A percentile compares a stretch with the other conserved stretches of the same genome.
phyloP scores from a whole-genome alignment of 35 echinoderm and acorn worm species.

The Apostichopus parvimensis region DNA sequence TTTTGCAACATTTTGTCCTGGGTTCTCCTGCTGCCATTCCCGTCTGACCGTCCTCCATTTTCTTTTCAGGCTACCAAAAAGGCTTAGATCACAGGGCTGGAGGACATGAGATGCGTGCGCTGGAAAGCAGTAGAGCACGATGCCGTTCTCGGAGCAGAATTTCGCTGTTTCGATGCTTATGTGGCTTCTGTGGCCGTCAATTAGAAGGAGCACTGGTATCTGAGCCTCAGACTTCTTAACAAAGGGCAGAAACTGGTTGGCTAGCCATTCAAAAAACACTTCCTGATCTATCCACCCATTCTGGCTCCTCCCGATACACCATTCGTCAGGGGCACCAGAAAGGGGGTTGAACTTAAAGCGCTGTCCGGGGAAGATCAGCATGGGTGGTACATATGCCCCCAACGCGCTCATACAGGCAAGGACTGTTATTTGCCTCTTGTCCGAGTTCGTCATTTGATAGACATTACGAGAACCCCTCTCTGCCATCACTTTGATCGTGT shows the following conservation, averaged over 20 bases:
- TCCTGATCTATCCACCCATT: slow-evolving; percentile 59
- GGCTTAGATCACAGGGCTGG: slow-evolving; percentile 16
- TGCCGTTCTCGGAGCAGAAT: slow-evolving; percentile 49
- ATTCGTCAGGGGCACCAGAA: slow-evolving; percentile 20
- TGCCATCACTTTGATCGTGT: slow-evolving; percentile 19
- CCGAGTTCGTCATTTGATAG: background rate
- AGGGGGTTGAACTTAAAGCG: slow-evolving; percentile 32
- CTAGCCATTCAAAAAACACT: slow-evolving; percentile 49
- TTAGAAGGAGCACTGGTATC: slow-evolving; percentile 47
- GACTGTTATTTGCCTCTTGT: slow-evolving; percentile 27
- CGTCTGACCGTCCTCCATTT: background rate
- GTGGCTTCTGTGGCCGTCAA: slow-evolving; percentile 49
- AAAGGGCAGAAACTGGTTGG: slow-evolving; percentile 45
- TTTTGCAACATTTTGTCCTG: too few relatives aligned
- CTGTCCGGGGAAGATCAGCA: slow-evolving; percentile 19
- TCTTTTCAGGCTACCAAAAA: background rate
- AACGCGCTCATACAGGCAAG: background rate
- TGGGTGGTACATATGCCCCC: background rate
- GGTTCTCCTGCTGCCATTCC: too few relatives aligned
- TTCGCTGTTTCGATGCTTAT: slow-evolving; percentile 59
- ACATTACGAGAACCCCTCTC: background rate
- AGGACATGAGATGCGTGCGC: slow-evolving; percentile 36
- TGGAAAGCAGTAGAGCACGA: slow-evolving; percentile 54
- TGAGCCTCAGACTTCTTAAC: background rate
- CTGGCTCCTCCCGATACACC: slow-evolving; percentile 21